Evolutionary conservation across 2,113 vertebrate species (phyloP).

Genomic region (Gallinago paraguaiae): DNA sequence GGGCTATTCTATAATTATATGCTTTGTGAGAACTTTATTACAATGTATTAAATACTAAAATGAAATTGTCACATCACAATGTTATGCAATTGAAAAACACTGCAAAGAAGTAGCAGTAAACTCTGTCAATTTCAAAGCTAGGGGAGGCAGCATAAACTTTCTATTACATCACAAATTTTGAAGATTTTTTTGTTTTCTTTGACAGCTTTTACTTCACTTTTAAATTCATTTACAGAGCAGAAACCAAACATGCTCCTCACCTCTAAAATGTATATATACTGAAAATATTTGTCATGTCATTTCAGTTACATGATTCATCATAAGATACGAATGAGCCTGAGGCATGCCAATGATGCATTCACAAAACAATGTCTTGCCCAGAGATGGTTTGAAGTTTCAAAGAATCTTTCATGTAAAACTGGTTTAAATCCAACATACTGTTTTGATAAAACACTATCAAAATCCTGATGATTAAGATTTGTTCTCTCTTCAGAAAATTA

Average conservation of each 20-base stretch:
- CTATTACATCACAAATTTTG: background rate
- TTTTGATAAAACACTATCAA: background rate
- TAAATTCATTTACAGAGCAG: background rate
- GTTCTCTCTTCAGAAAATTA: background rate
- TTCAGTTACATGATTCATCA: background rate
- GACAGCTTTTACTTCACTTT: background rate
- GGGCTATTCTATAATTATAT: background rate
- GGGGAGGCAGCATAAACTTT: background rate
- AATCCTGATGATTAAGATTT: background rate
- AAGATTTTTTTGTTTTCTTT: background rate
- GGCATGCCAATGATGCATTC: background rate
- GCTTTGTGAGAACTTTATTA: background rate
- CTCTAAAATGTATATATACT: background rate
- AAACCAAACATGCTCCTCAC: background rate
- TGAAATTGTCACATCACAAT: background rate
- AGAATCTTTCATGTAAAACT: background rate
- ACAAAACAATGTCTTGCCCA: background rate
- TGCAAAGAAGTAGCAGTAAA: fast-evolving
- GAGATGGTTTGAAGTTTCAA: background rate
- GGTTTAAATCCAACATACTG: background rate
- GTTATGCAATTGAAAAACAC: background rate
- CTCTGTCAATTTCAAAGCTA: background rate
- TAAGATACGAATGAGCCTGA: background rate
- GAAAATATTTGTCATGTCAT: background rate
- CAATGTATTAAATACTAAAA: background rate